Evolutionary conservation across 2,113 vertebrate species (phyloP), one percentile per base, ranked within the genome.

Genomic region (Sinocyclocheilus anophthalmus): DNA sequence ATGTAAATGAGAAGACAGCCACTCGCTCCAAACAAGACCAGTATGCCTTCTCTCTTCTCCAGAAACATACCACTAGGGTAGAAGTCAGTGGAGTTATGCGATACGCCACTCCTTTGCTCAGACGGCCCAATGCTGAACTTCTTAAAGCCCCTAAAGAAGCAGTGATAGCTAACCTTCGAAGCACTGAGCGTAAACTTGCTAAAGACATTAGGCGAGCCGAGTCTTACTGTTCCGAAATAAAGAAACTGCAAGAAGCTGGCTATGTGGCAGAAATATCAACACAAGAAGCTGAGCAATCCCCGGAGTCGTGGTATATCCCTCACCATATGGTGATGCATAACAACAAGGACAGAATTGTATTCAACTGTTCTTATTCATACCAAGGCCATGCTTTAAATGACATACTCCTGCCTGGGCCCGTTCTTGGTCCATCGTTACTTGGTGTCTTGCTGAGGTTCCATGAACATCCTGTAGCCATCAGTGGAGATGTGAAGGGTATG

Each of bases 131-230:
- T 10, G 18, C 14, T 37, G n/a, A 7, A 80, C 48, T 13, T 33
- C 24, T 59, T 26, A 53, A 80, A 57, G 77, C 37, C 22, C 72
- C 72, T 5, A 76, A 76, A 8, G 72, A 76, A 76, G 72, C 72
- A n/a, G 20, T 76, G 33, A n/a, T 59, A n/a, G 48, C 77, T 0
- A 80, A 53, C 53, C 48, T 80, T 1, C 26, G 16, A 33, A 55
- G 50, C 53, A 80, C 77, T 2, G 53, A 59, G 76, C 50, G 45
- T 20, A 79, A 14, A 59, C 76, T 79, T 50, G 18, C 48, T 50
- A 59, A 79, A 79, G 76, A 79, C 76, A 4, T 6, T 12, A 79
- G 24, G 53, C 26, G 76, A 22, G 18, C 16, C 0, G 55, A 57
- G 37, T 37, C 37, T 37, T 37, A 4, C 37, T 37, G 37, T 37